phyloP scores from a whole-genome alignment of 2,888 invertebrate species.

The Drosophila borealis region DNA sequence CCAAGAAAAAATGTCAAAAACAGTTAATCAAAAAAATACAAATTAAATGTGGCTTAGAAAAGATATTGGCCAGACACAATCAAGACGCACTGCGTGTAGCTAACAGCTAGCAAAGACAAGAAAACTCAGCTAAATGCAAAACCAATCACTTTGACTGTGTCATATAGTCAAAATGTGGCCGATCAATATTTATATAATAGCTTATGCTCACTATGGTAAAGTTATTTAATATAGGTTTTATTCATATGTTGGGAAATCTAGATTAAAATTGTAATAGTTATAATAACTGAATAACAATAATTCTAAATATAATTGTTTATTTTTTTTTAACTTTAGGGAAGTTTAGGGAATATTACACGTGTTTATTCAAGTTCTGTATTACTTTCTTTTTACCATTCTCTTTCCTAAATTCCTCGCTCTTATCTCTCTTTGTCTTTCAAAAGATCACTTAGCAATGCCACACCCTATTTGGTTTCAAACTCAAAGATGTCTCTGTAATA shows the following conservation, averaged over 20 bases:
- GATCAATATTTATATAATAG: conserved; percentile 33
- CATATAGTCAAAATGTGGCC: conserved; percentile 47
- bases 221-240: too few relatives aligned
- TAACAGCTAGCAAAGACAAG: conserved; percentile 19
- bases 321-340: too few relatives aligned
- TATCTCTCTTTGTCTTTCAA: conserved; percentile 5
- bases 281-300: too few relatives aligned
- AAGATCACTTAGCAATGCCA: conserved; percentile 17
- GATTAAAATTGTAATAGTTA: too few relatives aligned
- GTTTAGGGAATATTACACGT: too few relatives aligned
- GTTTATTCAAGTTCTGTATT: too few relatives aligned
- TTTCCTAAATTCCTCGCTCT: neutral
- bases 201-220: conserved; percentile 1
- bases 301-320: too few relatives aligned
- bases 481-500: neutral
- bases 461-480: neutral
- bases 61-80: neutral
- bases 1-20: conserved; percentile 34
- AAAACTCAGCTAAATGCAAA: conserved; percentile 28
- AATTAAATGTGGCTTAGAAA: neutral
- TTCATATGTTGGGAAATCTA: conserved; percentile 2
- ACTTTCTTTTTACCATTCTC: neutral
- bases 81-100: conserved; percentile 19
- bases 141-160: neutral
- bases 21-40: conserved; percentile 13